Percentiles rank a stretch among this genome's conserved stretches.
phyloP scores from a whole-genome alignment of 2,797 vertebrate species.

The Danio jaintianensis region DNA sequence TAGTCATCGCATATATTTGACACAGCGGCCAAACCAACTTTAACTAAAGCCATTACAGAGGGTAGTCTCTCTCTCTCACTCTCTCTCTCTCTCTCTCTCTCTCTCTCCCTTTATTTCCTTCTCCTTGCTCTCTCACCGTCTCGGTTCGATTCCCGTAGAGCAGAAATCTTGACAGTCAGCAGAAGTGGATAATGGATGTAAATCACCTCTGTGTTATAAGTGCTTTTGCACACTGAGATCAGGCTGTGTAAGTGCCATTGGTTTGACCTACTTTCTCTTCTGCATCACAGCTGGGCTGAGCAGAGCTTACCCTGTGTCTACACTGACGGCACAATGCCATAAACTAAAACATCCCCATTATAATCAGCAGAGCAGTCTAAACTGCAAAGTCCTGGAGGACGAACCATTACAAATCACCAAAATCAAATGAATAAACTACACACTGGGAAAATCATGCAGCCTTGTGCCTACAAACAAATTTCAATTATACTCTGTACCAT shows the following conservation, averaged over 20 bases:
- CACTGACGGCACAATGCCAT: background rate
- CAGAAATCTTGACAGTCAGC: conserved; percentile 68
- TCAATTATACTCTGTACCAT: background rate
- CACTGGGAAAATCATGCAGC: background rate
- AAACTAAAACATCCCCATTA: background rate
- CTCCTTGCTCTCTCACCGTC: conserved; percentile 25
- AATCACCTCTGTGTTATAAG: conserved; percentile 62
- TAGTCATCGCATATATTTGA: conserved; percentile 33
- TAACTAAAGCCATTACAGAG: conserved; percentile 38
- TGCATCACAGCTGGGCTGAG: conserved; percentile 73
- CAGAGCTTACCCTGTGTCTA: conserved; percentile 44
- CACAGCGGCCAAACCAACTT: background rate
- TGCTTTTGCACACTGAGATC: conserved; percentile 40
- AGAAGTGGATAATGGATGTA: conserved; percentile 68
- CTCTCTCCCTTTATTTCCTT: conserved; percentile 19
- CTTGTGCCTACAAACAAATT: background rate
- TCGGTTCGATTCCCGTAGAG: conserved; percentile 43
- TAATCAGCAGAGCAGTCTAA: background rate
- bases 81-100: conserved; percentile 34
- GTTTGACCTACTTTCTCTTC: conserved; percentile 78
- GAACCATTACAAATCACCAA: background rate
- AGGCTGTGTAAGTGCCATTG: conserved; percentile 19
- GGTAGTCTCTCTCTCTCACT: conserved; percentile 45
- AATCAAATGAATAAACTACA: background rate
- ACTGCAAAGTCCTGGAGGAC: background rate